Percentiles rank a stretch among this genome's conserved stretches.
Evolutionary conservation across 2,113 vertebrate genomes (phyloP).

Genomic region (human (Homo sapiens)): GRCh38 chr16:14010501-14011000

Average conservation of each 20-base stretch:
- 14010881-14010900: background rate
- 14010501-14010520: too few relatives aligned
- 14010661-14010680: too few relatives aligned
- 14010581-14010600: too few relatives aligned
- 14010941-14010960: background rate
- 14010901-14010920: background rate
- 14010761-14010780: background rate
- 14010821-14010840: slow-evolving; percentile 1
- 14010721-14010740: background rate
- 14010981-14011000: background rate
- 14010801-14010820: slow-evolving; percentile 3
- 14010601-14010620: too few relatives aligned
- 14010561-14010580: too few relatives aligned
- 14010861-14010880: background rate
- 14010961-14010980: background rate
- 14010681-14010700: too few relatives aligned
- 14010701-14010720: too few relatives aligned
- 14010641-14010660: too few relatives aligned
- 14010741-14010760: background rate
- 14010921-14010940: background rate
- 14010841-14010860: background rate
- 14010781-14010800: background rate
- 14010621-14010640: too few relatives aligned
- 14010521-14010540: too few relatives aligned
- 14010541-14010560: too few relatives aligned